Evolutionary conservation across 2,113 vertebrate genomes (phyloP).

Genomic region (Leucopsar rothschildi): DNA sequence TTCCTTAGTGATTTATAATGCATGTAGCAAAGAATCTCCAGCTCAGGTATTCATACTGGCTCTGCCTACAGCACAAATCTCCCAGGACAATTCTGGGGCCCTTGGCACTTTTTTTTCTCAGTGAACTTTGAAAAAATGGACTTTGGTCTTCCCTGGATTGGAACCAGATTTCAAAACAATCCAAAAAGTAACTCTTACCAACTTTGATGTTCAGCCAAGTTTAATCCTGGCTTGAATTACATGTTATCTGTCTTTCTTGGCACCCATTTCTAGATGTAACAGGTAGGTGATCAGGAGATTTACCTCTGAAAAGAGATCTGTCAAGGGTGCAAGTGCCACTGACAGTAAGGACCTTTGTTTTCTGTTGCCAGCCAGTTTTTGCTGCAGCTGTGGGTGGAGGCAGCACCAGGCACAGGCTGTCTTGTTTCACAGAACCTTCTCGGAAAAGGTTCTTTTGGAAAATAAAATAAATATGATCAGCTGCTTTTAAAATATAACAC

Average conservation of each 20-base stretch:
- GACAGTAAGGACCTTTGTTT: not conserved
- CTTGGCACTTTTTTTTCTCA: not conserved
- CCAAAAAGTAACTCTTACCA: not conserved
- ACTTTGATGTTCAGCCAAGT: not conserved
- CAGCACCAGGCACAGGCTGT: not conserved
- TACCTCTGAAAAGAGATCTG: not conserved
- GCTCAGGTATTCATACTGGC: not conserved
- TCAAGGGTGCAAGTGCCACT: not conserved
- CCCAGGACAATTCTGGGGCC: not conserved
- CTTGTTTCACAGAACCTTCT: not conserved
- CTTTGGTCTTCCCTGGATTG: not conserved
- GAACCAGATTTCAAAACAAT: not conserved
- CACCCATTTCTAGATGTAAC: not conserved
- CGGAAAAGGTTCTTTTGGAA: not conserved
- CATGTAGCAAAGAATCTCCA: not conserved
- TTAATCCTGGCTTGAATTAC: not conserved
- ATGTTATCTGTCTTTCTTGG: not conserved
- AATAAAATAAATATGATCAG: not conserved
- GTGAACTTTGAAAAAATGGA: not conserved
- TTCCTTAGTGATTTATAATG: not conserved
- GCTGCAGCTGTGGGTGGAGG: not conserved
- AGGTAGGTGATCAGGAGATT: not conserved
- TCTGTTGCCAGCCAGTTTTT: not conserved
- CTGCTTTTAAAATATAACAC: not conserved
- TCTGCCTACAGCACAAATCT: not conserved